phyloP scores from a whole-genome alignment of 2,888 invertebrate genomes.

The Brenthis daphne region DNA sequence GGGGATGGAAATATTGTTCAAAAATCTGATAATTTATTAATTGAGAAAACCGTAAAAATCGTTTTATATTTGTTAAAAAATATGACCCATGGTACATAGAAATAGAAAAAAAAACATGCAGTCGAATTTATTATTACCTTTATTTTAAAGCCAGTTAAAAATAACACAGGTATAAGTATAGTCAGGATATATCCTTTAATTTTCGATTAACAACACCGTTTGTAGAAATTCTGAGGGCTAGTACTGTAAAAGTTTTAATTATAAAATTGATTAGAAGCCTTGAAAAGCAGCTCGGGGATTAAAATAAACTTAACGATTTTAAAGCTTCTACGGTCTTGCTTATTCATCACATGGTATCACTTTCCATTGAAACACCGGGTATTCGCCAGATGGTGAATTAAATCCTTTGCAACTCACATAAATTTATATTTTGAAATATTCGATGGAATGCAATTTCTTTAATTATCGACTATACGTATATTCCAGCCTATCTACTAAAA shows the following conservation, averaged over 20 bases:
- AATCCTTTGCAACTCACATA: slow-evolving; percentile 70
- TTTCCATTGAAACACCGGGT: slow-evolving; percentile 55
- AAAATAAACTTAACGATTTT: slow-evolving; percentile 15
- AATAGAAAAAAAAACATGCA: too few species aligned
- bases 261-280: slow-evolving; percentile 16
- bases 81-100: too few species aligned
- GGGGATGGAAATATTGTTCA: too few species aligned
- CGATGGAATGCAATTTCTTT: slow-evolving; percentile 55
- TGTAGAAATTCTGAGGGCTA: neutral
- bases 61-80: too few species aligned
- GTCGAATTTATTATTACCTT: too few species aligned
- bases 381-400: slow-evolving; percentile 63
- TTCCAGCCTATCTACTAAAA: too few species aligned
- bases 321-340: slow-evolving; percentile 41
- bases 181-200: too few species aligned
- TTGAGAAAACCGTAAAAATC: too few species aligned
- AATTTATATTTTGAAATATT: slow-evolving; percentile 73
- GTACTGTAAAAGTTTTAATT: slow-evolving; percentile 12
- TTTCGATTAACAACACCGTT: neutral
- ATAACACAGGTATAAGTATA: too few species aligned
- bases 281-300: slow-evolving; percentile 10
- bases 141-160: too few species aligned
- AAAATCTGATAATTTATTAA: too few species aligned
- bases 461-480: slow-evolving; percentile 36
- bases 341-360: slow-evolving; percentile 49